These are phyloP conservation scores for Perizoma flavofasciatum DNA, from an alignment of 2,888 invertebrate genomes.

Conservation along the genomic window DNA sequence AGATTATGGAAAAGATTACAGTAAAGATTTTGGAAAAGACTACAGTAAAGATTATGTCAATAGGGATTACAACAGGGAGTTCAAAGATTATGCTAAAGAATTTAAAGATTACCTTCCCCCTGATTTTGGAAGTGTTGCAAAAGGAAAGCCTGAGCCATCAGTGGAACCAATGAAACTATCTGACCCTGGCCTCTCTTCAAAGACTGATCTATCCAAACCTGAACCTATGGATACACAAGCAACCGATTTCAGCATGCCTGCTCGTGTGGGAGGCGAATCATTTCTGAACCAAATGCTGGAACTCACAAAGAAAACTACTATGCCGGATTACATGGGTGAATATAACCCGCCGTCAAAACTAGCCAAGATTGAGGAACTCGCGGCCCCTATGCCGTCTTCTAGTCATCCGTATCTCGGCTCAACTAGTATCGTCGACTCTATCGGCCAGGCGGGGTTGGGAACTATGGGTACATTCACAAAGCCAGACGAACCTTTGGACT, in stretches of 20 bases:
- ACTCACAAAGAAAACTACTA: constrained; percentile 79
- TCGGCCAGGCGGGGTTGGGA: constrained; percentile 74
- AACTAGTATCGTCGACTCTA: constrained; percentile 70
- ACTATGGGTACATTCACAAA: constrained; percentile 74
- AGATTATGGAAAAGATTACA: constrained; percentile 25
- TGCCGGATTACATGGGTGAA: constrained; percentile 77
- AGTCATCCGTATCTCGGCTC: constrained; percentile 72
- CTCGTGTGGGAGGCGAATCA: constrained; percentile 74
- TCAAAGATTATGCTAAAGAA: constrained; percentile 37
- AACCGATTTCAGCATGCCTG: constrained; percentile 77
- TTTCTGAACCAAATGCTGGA: constrained; percentile 82
- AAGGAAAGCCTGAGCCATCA: constrained; percentile 76
- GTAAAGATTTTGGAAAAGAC: constrained; percentile 31
- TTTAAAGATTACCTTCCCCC: constrained; percentile 80
- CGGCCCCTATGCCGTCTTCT: constrained; percentile 74
- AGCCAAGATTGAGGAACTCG: constrained; percentile 82
- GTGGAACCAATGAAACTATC: constrained; percentile 69
- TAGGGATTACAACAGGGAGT: constrained; percentile 37
- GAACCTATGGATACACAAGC: constrained; percentile 63
- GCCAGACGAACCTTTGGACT: constrained; percentile 71
- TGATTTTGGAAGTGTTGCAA: constrained; percentile 81
- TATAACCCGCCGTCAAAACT: constrained; percentile 84
- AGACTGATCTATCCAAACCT: constrained; percentile 75
- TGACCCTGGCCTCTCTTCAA: constrained; percentile 74
- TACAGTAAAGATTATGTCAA: constrained; percentile 32